Evolutionary conservation across 1,140 invertebrate species (phyloP).

Genomic region (Drosophila tristis): DNA sequence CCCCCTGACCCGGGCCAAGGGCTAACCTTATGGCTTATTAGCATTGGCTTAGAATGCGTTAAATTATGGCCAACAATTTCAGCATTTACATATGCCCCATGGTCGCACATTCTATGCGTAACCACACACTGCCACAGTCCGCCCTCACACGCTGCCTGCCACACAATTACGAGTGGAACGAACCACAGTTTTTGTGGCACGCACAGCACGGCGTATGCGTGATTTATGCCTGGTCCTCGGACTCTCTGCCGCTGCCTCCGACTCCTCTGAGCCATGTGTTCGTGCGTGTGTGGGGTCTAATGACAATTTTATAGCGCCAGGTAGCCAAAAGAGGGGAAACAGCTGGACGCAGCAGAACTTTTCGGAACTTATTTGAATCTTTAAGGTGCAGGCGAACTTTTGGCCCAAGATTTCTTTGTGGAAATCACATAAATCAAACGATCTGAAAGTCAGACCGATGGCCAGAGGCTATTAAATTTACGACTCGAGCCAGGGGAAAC

Average conservation of each 20-base stretch:
- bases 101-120: not conserved
- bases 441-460: constrained; percentile 34
- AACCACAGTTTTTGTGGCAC: constrained; percentile 20
- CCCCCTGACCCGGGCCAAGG: not conserved
- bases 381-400: constrained; percentile 27
- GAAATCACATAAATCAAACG: constrained; percentile 56
- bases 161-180: no score
- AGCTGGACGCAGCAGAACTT: not conserved
- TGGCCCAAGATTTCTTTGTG: constrained; percentile 35
- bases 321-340: not conserved
- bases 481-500: constrained; percentile 34
- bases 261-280: constrained; percentile 7
- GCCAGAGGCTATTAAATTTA: constrained; percentile 68
- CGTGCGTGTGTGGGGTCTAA: constrained; percentile 29
- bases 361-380: not conserved
- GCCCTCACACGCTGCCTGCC: not conserved
- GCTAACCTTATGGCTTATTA: constrained; percentile 42
- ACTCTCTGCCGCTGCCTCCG: not conserved
- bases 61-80: constrained; percentile 40
- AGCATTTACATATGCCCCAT: constrained; percentile 17
- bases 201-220: constrained; percentile 61
- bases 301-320: constrained; percentile 45
- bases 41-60: constrained; percentile 27
- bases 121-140: not conserved
- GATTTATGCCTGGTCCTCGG: constrained; percentile 45